Evolutionary conservation across 1,140 invertebrate genomes (phyloP), one percentile per base, ranked within the genome.

Genomic region (Achroia grisella): DNA sequence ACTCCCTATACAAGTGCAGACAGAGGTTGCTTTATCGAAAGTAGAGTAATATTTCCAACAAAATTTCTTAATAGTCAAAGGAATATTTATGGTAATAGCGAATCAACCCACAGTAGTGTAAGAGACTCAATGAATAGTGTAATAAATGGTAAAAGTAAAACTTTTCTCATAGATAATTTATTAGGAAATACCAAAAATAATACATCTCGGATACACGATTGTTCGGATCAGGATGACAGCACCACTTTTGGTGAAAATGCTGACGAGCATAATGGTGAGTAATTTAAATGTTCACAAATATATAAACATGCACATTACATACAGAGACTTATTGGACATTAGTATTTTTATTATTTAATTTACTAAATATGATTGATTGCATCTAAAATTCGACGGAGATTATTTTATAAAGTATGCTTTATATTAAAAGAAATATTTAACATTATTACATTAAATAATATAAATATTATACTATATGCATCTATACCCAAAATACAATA

Each of bases 151-250:
- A 79, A 60, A 52, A 79, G 75, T 56, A 81, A 71, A 73, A 85
- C 71, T 11, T 85, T 85, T 63, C 58, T 85, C 10, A 85, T 85
- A 47, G 81, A 85, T 50, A 82, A 59, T 67, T 82, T 85, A 50
- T 68, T 85, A 65, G 81, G 81, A 11, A 79, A 74, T 45, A 62
- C 71, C 54, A 70, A 65, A 44, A 68, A 48, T 47, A 60, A 49
- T 43, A 39, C 37, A 41, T 4, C 51, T 49, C 41, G 50, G 33
- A 13, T 12, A 13, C 45, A 48, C 36, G 60, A 53, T 41, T 36
- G 44, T 11, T 17, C 34, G 10, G 31, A 5, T 23, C 47, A 54
- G 34, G 52, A 58, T 10, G 62, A 72, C 27, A 46, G 13, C 53
- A 71, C 71, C 39, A 51, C 55, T 30, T 51, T 62, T 40, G 71